phyloP scores from a whole-genome alignment of 2,888 invertebrate species.

The Polietes domitor region DNA sequence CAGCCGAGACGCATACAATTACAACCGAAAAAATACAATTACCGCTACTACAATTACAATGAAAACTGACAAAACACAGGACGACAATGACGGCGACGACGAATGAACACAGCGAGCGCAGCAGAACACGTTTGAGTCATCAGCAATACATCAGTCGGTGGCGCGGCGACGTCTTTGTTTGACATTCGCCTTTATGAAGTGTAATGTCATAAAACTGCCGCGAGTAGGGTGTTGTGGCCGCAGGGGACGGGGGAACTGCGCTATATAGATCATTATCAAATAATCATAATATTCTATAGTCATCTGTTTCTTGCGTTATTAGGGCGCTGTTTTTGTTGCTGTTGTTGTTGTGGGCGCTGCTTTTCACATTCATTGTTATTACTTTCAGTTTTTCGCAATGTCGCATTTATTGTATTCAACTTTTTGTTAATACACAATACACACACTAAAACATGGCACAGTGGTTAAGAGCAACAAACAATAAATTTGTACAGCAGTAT shows the following conservation, averaged over 20 bases:
- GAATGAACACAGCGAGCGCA: neutral
- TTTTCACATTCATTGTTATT: neutral
- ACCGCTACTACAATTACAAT: constrained; percentile 51
- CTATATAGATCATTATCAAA: constrained; percentile 15
- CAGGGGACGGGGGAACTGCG: neutral
- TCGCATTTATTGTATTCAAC: constrained; percentile 24
- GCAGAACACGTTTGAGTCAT: constrained; percentile 44
- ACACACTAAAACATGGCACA: neutral
- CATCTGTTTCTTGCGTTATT: constrained; percentile 11
- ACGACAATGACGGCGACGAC: neutral
- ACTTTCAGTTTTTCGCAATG: neutral
- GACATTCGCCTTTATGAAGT: constrained; percentile 20
- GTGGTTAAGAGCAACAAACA: too few relatives aligned
- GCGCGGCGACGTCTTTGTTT: constrained; percentile 28
- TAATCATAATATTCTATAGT: constrained; percentile 13
- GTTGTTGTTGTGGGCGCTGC: neutral
- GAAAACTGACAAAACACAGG: constrained; percentile 18
- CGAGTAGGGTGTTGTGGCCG: neutral
- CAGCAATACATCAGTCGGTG: neutral
- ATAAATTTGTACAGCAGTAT: too few relatives aligned
- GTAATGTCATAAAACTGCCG: constrained; percentile 12
- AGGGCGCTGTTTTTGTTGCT: neutral
- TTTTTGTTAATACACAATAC: neutral
- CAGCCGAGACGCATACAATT: constrained; percentile 30
- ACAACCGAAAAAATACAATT: constrained; percentile 47